Conservation (phyloP, 2,113 vertebrate species). For the Eulacestoma nigropectus region DNA sequence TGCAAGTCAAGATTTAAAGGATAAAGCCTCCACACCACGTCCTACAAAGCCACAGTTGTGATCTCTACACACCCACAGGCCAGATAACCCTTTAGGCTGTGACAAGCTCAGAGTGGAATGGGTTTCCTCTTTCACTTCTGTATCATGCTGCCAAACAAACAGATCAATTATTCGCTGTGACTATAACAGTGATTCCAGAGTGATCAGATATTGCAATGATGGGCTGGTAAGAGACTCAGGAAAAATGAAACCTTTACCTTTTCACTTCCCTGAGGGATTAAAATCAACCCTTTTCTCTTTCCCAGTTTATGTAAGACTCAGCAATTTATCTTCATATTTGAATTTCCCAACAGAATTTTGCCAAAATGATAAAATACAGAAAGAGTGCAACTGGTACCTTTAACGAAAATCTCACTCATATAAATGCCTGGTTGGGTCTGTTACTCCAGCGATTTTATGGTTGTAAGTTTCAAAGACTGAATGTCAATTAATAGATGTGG, state of each 20-base stretch:
- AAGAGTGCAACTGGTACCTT: neutral
- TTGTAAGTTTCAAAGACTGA: neutral
- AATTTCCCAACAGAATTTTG: neutral
- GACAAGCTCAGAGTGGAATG: neutral
- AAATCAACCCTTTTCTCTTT: neutral
- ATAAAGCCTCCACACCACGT: rapidly evolving
- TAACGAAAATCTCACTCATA: neutral
- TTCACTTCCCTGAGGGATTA: neutral
- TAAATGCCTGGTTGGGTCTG: neutral
- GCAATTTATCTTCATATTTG: neutral
- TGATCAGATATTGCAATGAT: neutral
- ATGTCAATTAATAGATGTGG: neutral
- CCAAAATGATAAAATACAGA: neutral
- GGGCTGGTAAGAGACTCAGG: neutral
- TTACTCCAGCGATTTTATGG: constrained; percentile 6
- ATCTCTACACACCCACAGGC: neutral
- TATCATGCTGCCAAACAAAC: neutral
- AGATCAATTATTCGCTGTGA: neutral
- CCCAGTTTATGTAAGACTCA: neutral
- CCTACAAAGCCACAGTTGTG: rapidly evolving
- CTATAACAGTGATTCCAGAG: neutral
- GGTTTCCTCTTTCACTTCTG: neutral
- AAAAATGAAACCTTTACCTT: neutral
- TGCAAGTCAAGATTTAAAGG: neutral
- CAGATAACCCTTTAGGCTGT: neutral